Conservation (phyloP, 2,888 invertebrate species). For the Sarcophaga variegata region DNA sequence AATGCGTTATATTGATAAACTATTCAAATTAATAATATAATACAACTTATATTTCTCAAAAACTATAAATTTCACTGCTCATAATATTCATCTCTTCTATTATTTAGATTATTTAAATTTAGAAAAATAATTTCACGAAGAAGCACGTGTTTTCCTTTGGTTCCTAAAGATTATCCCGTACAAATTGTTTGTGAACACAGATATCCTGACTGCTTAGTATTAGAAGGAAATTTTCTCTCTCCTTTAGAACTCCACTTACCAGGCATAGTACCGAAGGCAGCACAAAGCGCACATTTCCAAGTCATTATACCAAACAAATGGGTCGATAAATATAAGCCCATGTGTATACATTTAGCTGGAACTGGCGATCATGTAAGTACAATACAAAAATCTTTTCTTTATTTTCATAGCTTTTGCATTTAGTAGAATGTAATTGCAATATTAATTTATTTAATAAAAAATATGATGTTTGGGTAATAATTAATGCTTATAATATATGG, state of each 20-base stretch:
- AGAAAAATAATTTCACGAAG: slow-evolving; percentile 93
- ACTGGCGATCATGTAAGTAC: slow-evolving; percentile 93
- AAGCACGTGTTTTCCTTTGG: slow-evolving; percentile 90
- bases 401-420: too few relatives aligned
- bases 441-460: too few relatives aligned
- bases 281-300: slow-evolving; percentile 92
- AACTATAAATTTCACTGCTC: too few relatives aligned
- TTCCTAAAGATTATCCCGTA: slow-evolving; percentile 92
- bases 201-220: slow-evolving; percentile 87
- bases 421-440: too few relatives aligned
- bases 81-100: slow-evolving; percentile 70
- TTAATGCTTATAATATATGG: too few relatives aligned
- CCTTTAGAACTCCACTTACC: slow-evolving; percentile 93
- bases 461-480: too few relatives aligned
- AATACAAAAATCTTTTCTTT: slow-evolving; percentile 33
- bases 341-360: slow-evolving; percentile 97
- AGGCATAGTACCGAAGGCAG: slow-evolving; percentile 92
- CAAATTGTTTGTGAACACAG: slow-evolving; percentile 92
- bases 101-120: slow-evolving; percentile 93
- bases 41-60: too few relatives aligned
- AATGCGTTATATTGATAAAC: too few relatives aligned
- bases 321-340: slow-evolving; percentile 88
- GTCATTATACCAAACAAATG: slow-evolving; percentile 91
- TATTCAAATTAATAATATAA: too few relatives aligned
- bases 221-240: slow-evolving; percentile 94